These are phyloP conservation scores for Rhabdomys dilectus DNA, from an alignment of 2,113 vertebrate genomes.

Conservation along the genomic window DNA sequence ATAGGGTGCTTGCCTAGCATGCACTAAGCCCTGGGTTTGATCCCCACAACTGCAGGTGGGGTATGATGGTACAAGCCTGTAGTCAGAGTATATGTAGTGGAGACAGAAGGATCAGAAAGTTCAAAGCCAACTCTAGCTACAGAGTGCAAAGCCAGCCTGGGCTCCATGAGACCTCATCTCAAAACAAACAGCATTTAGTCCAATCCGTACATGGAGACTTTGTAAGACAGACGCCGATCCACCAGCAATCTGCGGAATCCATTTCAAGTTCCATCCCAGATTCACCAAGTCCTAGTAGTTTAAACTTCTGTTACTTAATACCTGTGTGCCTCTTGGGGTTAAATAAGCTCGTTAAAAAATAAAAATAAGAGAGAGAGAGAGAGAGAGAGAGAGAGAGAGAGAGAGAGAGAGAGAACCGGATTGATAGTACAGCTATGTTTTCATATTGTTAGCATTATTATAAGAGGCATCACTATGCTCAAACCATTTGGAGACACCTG, in stretches of 20 bases:
- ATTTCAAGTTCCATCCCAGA: neutral
- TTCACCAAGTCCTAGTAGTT: neutral
- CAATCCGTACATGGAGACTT: neutral
- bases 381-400: no score
- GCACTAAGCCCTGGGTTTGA: neutral
- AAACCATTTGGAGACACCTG: neutral
- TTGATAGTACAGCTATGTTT: neutral
- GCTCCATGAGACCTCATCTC: neutral
- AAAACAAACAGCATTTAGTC: neutral
- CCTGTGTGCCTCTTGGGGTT: neutral
- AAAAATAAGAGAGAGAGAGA: neutral
- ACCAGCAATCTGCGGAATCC: neutral
- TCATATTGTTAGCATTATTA: neutral
- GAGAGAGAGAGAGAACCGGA: neutral
- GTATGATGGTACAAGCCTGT: no score
- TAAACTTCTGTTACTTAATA: neutral
- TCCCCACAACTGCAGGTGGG: neutral
- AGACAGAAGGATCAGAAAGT: neutral
- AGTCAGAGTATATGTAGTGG: no score
- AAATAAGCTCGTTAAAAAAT: constrained; percentile 32
- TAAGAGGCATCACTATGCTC: neutral
- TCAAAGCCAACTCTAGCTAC: neutral
- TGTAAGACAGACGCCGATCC: neutral
- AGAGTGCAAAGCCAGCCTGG: neutral
- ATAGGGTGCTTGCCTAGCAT: neutral